A percentile compares a stretch with the other conserved stretches of the same genome.
These are phyloP conservation scores for Plectropomus leopardus DNA, from an alignment of 2,113 vertebrate genomes.

Conservation along the genomic window DNA sequence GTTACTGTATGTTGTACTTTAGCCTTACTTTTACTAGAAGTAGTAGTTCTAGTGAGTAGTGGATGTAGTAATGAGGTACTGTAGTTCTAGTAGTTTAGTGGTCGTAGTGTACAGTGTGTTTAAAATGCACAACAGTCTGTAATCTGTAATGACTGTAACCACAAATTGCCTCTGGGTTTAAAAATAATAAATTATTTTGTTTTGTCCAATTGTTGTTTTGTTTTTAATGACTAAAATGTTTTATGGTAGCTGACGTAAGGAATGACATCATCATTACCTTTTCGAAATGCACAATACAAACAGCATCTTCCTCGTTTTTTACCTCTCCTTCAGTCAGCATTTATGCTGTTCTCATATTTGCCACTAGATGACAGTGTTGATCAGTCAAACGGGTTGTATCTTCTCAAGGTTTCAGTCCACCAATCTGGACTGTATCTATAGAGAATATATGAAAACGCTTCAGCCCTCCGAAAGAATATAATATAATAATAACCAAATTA, in stretches of 20 bases:
- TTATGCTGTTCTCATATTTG: neutral
- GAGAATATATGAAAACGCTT: neutral
- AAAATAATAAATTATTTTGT: constrained; percentile 81
- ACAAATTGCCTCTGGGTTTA: constrained; percentile 71
- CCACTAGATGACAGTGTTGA: constrained; percentile 41
- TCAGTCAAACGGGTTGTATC: neutral
- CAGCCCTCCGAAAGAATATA: neutral
- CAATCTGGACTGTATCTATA: neutral
- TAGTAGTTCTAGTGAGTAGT: constrained; percentile 39
- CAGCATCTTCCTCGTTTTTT: neutral
- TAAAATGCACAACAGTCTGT: constrained; percentile 60
- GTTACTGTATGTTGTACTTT: constrained; percentile 44
- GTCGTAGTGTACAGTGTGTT: constrained; percentile 63
- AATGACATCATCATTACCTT: neutral
- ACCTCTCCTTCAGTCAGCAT: neutral
- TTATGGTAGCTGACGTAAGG: neutral
- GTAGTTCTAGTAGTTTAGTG: constrained; percentile 49
- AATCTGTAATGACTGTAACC: constrained; percentile 69
- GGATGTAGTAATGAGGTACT: constrained; percentile 36
- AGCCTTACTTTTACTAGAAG: constrained; percentile 27
- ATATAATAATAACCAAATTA: neutral
- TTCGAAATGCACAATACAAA: too few relatives aligned
- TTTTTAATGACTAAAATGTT: neutral
- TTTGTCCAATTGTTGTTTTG: constrained; percentile 50
- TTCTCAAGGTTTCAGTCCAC: neutral